Conservation (phyloP, 2,113 vertebrate species). For the Podiceps cristatus region DNA sequence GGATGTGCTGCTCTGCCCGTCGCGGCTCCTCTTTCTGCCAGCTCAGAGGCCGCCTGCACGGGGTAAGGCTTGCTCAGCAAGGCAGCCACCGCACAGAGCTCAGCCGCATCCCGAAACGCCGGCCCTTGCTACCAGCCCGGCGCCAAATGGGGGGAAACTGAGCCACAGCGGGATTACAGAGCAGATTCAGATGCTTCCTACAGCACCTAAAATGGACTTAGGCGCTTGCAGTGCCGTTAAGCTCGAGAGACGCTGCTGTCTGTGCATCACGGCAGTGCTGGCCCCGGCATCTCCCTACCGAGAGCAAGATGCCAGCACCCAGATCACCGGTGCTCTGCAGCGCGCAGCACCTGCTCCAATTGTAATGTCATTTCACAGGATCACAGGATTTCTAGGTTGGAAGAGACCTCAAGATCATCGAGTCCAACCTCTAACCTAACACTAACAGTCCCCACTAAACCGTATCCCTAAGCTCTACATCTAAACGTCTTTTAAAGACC, state of each 20-base stretch:
- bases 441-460: too few species aligned
- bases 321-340: too few species aligned
- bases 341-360: not conserved
- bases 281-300: not conserved
- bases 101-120: not conserved
- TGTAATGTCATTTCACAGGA: not conserved
- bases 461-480: too few species aligned
- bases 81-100: not conserved
- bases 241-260: not conserved
- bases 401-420: too few species aligned
- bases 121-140: accelerated
- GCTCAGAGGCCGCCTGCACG: not conserved
- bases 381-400: too few species aligned
- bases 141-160: not conserved
- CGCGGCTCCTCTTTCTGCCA: not conserved
- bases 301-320: not conserved
- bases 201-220: not conserved
- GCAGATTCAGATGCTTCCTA: not conserved
- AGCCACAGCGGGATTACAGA: not conserved
- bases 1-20: too few species aligned
- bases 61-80: not conserved
- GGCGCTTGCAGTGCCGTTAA: accelerated
- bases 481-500: too few species aligned
- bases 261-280: accelerated
- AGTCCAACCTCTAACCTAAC: too few species aligned